Conservation (phyloP, 2,113 vertebrate species). For the Leucosticte australis region DNA sequence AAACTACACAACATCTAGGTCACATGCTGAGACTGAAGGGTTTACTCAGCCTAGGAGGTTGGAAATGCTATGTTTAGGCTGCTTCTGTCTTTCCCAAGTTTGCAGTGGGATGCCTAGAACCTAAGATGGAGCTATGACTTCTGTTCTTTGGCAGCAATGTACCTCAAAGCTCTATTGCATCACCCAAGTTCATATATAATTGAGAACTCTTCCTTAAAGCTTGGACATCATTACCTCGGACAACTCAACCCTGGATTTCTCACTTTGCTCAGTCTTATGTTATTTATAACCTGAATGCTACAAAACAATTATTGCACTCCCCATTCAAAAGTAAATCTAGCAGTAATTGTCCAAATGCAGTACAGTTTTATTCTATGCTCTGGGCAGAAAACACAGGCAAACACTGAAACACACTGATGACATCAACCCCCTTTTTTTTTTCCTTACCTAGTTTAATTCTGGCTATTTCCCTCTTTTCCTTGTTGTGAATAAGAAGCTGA, state of each 20-base stretch:
- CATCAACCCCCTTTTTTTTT: not conserved
- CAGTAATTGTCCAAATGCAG: not conserved
- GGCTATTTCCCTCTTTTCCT: not conserved
- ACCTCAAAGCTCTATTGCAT: not conserved
- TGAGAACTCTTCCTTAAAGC: not conserved
- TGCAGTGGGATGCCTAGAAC: not conserved
- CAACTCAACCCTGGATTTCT: not conserved
- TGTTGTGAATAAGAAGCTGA: not conserved
- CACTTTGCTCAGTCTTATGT: not conserved
- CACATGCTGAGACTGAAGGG: not conserved
- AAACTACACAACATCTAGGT: not conserved
- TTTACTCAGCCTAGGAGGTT: not conserved
- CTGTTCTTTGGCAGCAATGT: not conserved
- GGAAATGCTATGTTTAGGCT: not conserved
- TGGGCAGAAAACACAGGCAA: not conserved
- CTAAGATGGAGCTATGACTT: not conserved
- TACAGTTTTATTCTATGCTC: not conserved
- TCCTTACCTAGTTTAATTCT: not conserved
- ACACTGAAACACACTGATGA: not conserved
- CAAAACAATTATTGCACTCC: not conserved
- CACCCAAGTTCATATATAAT: not conserved
- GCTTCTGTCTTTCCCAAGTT: not conserved
- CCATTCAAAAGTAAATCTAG: not conserved
- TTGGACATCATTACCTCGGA: not conserved
- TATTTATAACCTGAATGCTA: not conserved